Evolutionary conservation across 2,113 vertebrate species (phyloP), one percentile per base, ranked within the genome.

Genomic region (Oreochromis niloticus): DNA sequence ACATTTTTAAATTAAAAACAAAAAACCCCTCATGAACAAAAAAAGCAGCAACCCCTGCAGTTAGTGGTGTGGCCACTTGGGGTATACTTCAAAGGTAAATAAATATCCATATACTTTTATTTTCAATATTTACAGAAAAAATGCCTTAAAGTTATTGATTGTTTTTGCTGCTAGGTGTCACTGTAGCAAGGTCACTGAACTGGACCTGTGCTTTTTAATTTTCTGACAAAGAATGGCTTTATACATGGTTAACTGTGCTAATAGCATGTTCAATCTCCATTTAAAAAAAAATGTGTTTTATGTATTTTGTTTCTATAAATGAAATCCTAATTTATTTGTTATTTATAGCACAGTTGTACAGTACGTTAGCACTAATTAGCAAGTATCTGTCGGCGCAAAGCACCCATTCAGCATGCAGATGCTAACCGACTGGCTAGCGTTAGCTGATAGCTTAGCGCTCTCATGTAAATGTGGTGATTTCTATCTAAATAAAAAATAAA

Each of bases 281-380:
- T 68, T 34, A 0, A 0, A 13, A 19, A 9, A 27, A 27, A 6
- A 10, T 0, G 30, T 19, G 30, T 36, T 30, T 57, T 30, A 24
- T 56, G 4, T 59, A 5, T 55, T 59, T 71, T 43, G n/a, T 43
- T n/a, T 43, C n/a, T 43, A 24, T 2, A 14, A 71, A 71, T 43
- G 36, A 43, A 43, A 71, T 71, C 12, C 39, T 43, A 71, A n/a
- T 46, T 43, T 73, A n/a, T 13, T 66, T 66, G 10, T 16, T 73
- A 7, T 73, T 1, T 73, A 46, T 73, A 17, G 8, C 2, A 43
- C 36, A 71, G 39, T 14, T 24, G 39, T 71, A 71, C n/a, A 43
- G 7, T 71, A 16, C 43, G 39, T 71, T 43, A 24, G 1, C 7
- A 24, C 68, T 46, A 14, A 43, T 73, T 46, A 27, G 13, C 68